A percentile compares a stretch with the other conserved stretches of the same genome.
Conservation (phyloP, 2,888 invertebrate genomes). For the Ennomos quercinarius region DNA sequence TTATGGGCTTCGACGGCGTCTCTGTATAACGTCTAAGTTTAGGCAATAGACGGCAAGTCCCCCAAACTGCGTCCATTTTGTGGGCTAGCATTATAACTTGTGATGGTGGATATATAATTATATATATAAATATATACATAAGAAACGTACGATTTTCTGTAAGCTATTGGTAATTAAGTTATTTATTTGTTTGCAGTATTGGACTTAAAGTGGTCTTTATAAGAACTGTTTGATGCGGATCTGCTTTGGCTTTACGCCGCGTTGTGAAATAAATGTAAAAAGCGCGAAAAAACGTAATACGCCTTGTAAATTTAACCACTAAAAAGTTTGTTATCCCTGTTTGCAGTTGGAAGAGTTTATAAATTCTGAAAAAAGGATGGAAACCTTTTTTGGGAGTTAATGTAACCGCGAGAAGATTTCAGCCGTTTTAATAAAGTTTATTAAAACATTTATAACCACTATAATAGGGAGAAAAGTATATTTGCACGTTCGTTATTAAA, state of each 20-base stretch:
- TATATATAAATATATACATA: no score
- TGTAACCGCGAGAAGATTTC: conserved; percentile 6
- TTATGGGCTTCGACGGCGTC: not conserved
- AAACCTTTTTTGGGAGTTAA: conserved; percentile 7
- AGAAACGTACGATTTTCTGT: no score
- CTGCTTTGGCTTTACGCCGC: not conserved
- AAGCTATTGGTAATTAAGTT: no score
- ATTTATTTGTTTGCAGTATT: no score
- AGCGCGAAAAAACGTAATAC: conserved; percentile 8
- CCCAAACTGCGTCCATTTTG: not conserved
- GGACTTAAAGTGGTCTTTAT: no score
- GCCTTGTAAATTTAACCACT: conserved; percentile 4
- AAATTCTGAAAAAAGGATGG: conserved; percentile 4
- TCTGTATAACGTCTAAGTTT: conserved; percentile 9
- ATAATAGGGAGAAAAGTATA: conserved; percentile 13
- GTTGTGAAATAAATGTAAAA: not conserved
- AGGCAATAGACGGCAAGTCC: not conserved
- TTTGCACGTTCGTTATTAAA: conserved; percentile 19
- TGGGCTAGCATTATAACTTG: no score
- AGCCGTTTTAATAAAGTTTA: conserved; percentile 3
- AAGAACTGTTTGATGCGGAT: no score
- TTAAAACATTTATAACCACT: not conserved
- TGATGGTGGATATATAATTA: no score
- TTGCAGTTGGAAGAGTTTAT: conserved; percentile 7
- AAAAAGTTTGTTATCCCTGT: conserved; percentile 11